Percentiles rank a stretch among this genome's conserved stretches.
Evolutionary conservation across 2,888 invertebrate genomes (phyloP).

Genomic region (Zhuqinia jingwanae): DNA sequence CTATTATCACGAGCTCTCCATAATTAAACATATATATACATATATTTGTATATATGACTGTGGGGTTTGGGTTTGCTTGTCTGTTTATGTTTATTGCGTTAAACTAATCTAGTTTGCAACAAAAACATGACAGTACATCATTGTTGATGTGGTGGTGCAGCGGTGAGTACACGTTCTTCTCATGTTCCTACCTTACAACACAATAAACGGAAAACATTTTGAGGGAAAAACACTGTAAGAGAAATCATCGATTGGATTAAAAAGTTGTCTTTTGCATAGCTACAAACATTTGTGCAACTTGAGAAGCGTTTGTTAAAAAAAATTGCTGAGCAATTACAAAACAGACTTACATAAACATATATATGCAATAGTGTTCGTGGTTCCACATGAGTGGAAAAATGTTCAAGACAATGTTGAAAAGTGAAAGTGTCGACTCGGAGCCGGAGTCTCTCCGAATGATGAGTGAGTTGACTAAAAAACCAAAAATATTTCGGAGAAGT

Average conservation of each 20-base stretch:
- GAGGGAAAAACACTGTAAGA: neutral
- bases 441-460: conserved; percentile 72
- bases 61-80: neutral
- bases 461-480: conserved; percentile 69
- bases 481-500: conserved; percentile 76
- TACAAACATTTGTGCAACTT: neutral
- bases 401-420: conserved; percentile 76
- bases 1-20: neutral
- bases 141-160: neutral
- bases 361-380: neutral
- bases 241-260: neutral
- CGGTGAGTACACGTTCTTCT: conserved; percentile 6
- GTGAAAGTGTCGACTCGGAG: conserved; percentile 76
- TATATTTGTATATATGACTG: conserved; percentile 3
- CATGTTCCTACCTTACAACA: neutral
- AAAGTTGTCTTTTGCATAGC: too few species aligned
- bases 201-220: neutral
- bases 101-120: too few species aligned
- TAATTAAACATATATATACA: conserved; percentile 8
- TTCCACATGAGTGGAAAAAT: conserved; percentile 43
- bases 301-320: neutral
- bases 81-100: too few species aligned
- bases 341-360: too few species aligned
- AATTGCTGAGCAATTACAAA: neutral
- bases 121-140: neutral